A percentile compares a stretch with the other conserved stretches of the same genome.
phyloP scores from a whole-genome alignment of 1,140 invertebrate species.

The Whitmania pigra region DNA sequence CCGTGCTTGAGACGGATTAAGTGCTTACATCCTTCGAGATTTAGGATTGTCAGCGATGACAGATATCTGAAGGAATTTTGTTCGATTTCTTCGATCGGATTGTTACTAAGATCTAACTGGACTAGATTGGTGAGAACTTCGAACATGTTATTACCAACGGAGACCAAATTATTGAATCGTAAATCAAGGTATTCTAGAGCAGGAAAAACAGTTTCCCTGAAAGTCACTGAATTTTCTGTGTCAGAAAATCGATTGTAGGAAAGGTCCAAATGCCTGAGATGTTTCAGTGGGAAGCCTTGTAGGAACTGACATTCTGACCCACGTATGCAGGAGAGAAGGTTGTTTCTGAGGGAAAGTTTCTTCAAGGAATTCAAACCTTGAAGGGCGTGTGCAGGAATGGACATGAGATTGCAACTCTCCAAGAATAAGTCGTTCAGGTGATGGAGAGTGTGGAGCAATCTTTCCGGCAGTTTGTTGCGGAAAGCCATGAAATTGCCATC shows the following conservation, averaged over 20 bases:
- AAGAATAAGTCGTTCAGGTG: neutral
- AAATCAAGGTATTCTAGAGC: neutral
- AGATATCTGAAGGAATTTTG: neutral
- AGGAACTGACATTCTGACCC: constrained; percentile 4
- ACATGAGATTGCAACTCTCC: neutral
- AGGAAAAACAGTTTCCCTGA: neutral
- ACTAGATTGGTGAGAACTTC: neutral
- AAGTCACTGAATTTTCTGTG: constrained; percentile 5
- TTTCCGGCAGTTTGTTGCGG: neutral
- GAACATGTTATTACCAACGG: neutral
- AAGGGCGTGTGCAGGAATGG: neutral
- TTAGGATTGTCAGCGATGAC: neutral
- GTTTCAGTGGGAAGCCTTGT: neutral
- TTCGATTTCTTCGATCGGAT: constrained; percentile 9
- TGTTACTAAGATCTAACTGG: constrained; percentile 3
- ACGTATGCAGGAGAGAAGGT: neutral
- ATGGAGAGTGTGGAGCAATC: neutral
- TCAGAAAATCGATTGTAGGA: constrained; percentile 1
- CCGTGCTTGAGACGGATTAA: constrained; percentile 3
- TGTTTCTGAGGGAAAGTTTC: constrained; percentile 1
- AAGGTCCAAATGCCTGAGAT: neutral
- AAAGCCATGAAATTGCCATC: constrained; percentile 8
- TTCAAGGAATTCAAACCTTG: neutral
- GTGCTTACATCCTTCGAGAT: constrained; percentile 2
- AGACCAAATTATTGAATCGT: neutral